Conservation (phyloP, 2,888 invertebrate species). For the Ypsolopha scabrella region DNA sequence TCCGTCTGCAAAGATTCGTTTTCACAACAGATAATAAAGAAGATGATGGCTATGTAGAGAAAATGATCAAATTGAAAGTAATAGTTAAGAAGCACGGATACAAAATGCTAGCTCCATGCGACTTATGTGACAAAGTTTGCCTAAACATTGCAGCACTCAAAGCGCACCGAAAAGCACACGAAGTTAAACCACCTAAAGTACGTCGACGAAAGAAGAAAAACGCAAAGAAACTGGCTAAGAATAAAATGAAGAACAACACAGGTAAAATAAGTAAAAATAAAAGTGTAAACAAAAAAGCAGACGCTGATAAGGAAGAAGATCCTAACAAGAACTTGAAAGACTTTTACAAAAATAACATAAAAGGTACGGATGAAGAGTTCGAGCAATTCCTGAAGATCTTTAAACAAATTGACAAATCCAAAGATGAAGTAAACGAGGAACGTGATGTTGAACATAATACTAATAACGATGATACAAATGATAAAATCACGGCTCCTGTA, state of each 20-base stretch:
- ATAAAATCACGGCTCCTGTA: background rate
- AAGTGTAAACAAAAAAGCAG: background rate
- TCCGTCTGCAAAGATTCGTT: slow-evolving; percentile 10
- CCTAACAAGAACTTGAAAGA: slow-evolving; percentile 22
- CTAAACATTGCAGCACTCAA: slow-evolving; percentile 36
- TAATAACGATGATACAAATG: background rate
- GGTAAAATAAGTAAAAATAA: background rate
- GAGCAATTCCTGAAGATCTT: slow-evolving; percentile 57
- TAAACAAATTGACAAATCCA: slow-evolving; percentile 41
- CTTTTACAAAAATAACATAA: slow-evolving; percentile 44
- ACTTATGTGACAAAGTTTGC: slow-evolving; percentile 44
- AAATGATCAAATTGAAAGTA: slow-evolving; percentile 28
- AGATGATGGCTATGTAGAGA: slow-evolving; percentile 24
- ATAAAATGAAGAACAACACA: background rate
- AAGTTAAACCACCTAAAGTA: slow-evolving; percentile 33
- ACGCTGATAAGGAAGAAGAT: background rate
- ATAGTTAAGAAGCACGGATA: slow-evolving; percentile 29
- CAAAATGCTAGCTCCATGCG: slow-evolving; percentile 44
- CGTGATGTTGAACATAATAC: background rate
- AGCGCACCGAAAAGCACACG: slow-evolving; percentile 37
- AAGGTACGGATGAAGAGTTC: slow-evolving; percentile 48
- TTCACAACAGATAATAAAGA: slow-evolving; percentile 13
- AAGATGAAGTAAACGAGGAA: slow-evolving; percentile 29
- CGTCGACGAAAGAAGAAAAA: slow-evolving; percentile 30
- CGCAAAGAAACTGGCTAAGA: background rate